A percentile compares a stretch with the other conserved stretches of the same genome.
Conservation (phyloP, 1,140 invertebrate genomes). For the Drosophila saltans region DNA sequence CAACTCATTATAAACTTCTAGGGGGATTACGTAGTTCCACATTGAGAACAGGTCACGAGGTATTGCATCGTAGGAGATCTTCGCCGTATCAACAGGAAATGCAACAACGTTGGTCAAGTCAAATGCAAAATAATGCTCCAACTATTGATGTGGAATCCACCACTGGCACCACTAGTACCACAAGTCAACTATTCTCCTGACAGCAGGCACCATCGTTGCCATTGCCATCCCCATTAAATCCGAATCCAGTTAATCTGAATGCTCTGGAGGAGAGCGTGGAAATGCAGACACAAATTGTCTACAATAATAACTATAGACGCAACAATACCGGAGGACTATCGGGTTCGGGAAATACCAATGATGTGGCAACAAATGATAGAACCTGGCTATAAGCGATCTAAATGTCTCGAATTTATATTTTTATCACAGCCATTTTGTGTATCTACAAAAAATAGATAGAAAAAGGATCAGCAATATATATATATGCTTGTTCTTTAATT, state of each 20-base stretch:
- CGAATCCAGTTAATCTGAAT: conserved; percentile 30
- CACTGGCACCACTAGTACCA: conserved; percentile 3
- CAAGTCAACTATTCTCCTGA: conserved; percentile 5
- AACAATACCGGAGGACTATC: conserved; percentile 41
- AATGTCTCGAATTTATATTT: conserved; percentile 68
- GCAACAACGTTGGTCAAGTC: conserved; percentile 58
- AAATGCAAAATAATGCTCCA: background rate
- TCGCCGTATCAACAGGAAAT: conserved; percentile 63
- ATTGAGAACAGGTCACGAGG: conserved; percentile 39
- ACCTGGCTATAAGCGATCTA: conserved; percentile 70
- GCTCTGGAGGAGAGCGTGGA: conserved; percentile 43
- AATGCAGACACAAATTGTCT: conserved; percentile 56
- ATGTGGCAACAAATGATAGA: conserved; percentile 58
- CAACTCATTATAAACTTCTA: background rate
- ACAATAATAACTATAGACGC: conserved; percentile 66
- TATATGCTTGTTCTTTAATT: background rate
- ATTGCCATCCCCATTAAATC: conserved; percentile 51
- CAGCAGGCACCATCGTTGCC: background rate
- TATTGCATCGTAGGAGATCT: conserved; percentile 27
- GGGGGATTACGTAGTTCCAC: conserved; percentile 51
- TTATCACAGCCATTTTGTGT: conserved; percentile 4
- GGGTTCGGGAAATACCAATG: conserved; percentile 9
- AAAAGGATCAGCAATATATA: background rate
- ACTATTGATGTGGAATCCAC: background rate
- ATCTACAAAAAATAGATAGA: background rate